Base-by-base conservation (phyloP, 1,140 invertebrate species). In the Lanistes nyassanus region DNA sequence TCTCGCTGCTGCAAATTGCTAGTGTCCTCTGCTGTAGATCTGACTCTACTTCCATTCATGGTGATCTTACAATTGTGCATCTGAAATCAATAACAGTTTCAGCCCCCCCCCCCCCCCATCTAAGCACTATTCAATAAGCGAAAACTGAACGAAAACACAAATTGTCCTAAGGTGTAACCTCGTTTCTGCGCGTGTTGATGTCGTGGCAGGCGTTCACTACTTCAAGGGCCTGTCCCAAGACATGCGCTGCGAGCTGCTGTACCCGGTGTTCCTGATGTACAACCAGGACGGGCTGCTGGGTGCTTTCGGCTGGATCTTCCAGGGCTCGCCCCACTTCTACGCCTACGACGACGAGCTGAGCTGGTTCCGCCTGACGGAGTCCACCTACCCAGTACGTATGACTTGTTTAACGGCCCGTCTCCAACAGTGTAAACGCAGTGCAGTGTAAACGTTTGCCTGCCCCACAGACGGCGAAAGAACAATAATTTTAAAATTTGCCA, bases 261-360 rank as follows among this genome's bases (percentile, higher is more conserved):
- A 85, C 77, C 85, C 85, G 0, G 82, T 87, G 29, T 87, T 85
- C 77, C 79, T 87, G 16, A 85, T 84, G 81, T 87, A 85, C 66
- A 81, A 86, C 68, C 77, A 74, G 13, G 84, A 85, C 37, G 85
- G 84, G 5, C 81, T 84, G 74, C 79, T 87, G 11, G 83, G 83
- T 13, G 84, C 84, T 26, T 87, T 87, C 75, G 85, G 85, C n/a
- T 85, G 84, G 84, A 77, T 82, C 36, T 87, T 87, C 76, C 85
- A 87, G 74, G 85, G 84, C 23, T 65, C 77, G 3, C 81, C 81
- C 3, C 68, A 74, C 7, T 65, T 55, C 47, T 74, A 80, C 39
- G 31, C 74, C 37, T 60, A 42, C 55, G 62, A 74, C n/a, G 37
- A 51, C 56, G 75, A 76, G 23, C 51, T 80, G 56, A 69, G 58